Conservation (phyloP, 1,140 invertebrate species). For the Euglossa dilemma region DNA sequence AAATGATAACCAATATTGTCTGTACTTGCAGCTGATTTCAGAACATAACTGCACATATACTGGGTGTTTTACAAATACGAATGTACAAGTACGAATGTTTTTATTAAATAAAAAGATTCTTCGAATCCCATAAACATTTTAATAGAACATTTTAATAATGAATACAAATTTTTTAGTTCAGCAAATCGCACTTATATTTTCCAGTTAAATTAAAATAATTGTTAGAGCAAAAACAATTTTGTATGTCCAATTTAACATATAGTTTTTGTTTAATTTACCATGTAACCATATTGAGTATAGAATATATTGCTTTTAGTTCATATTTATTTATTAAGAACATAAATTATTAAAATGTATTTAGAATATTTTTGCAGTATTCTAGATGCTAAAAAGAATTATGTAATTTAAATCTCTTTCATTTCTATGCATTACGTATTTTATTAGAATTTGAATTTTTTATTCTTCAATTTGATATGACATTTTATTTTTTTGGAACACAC, state of each 20-base stretch:
- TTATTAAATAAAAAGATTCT: constrained; percentile 19
- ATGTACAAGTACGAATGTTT: no score
- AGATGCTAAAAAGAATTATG: not conserved
- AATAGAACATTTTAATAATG: not conserved
- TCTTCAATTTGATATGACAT: not conserved
- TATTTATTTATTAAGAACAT: not conserved
- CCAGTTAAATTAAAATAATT: not conserved
- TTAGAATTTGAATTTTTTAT: not conserved
- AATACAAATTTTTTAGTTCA: not conserved
- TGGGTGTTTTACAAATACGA: constrained; percentile 13
- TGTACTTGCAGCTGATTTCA: constrained; percentile 42
- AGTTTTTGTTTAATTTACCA: not conserved
- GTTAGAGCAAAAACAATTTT: not conserved
- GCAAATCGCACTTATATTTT: not conserved
- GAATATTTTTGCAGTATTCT: not conserved
- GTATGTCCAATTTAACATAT: not conserved
- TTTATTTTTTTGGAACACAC: not conserved
- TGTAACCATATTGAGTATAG: not conserved
- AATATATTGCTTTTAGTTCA: not conserved
- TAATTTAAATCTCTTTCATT: not conserved
- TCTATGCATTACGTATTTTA: not conserved
- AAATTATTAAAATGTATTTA: not conserved
- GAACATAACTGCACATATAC: constrained; percentile 17
- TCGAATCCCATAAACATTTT: not conserved
- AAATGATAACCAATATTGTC: constrained; percentile 17